Percentiles rank a stretch among this genome's conserved stretches.
These are phyloP conservation scores for Potamilus streckersoni DNA, from an alignment of 1,140 invertebrate genomes.

Conservation along the genomic window DNA sequence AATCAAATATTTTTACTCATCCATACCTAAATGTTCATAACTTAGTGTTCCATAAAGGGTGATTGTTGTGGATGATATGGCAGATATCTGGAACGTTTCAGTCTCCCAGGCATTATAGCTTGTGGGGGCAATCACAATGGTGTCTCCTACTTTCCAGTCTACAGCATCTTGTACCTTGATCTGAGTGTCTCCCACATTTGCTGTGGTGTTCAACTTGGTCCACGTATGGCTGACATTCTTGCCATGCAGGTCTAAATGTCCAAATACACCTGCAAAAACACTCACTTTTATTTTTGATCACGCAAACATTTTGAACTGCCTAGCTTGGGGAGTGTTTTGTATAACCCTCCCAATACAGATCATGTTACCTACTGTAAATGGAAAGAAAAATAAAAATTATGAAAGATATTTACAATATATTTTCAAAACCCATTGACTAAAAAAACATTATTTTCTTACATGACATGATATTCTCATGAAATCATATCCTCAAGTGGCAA, in stretches of 20 bases:
- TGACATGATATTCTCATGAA: no score
- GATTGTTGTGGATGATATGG: slow-evolving; percentile 44
- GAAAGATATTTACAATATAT: no score
- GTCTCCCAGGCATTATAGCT: slow-evolving; percentile 55
- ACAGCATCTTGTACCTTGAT: slow-evolving; percentile 50
- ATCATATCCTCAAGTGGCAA: no score
- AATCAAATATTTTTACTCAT: no score
- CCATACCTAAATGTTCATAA: slow-evolving; percentile 56
- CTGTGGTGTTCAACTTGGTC: slow-evolving; percentile 55
- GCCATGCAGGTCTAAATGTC: slow-evolving; percentile 64
- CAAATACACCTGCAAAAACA: slow-evolving; percentile 54
- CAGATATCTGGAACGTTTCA: slow-evolving; percentile 55
- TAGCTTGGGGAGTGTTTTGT: no score
- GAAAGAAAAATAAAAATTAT: no score
- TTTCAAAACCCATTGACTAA: no score
- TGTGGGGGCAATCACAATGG: slow-evolving; percentile 63
- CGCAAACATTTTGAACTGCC: no score
- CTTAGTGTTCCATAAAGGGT: slow-evolving; percentile 50
- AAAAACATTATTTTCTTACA: no score
- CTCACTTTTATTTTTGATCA: no score
- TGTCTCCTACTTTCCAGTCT: slow-evolving; percentile 54
- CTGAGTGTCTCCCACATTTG: slow-evolving; percentile 38
- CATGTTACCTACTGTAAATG: no score
- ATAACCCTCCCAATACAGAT: no score
- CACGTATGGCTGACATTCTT: slow-evolving; percentile 43